Conservation (phyloP, 2,888 invertebrate genomes). For the Trissoscelio sp. region DNA sequence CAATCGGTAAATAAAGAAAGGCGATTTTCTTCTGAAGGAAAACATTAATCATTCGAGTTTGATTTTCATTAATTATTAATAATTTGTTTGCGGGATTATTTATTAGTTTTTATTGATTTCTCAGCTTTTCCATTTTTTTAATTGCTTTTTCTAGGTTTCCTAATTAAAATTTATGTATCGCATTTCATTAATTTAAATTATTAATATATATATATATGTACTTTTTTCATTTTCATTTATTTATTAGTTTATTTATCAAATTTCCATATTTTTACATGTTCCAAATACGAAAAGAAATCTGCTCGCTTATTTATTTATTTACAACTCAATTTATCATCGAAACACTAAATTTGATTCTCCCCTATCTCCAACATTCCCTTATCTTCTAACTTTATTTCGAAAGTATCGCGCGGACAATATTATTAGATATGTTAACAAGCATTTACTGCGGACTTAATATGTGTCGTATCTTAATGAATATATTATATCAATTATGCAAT, state of each 20-base stretch:
- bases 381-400: slow-evolving; percentile 41
- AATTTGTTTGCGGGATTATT: too few species aligned
- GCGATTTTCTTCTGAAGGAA: slow-evolving; percentile 15
- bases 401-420: slow-evolving; percentile 33
- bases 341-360: slow-evolving; percentile 31
- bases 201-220: too few species aligned
- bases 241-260: too few species aligned
- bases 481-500: slow-evolving; percentile 55
- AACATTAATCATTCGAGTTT: slow-evolving; percentile 3
- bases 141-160: too few species aligned
- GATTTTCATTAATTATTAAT: too few species aligned
- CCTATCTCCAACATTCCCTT: slow-evolving; percentile 13
- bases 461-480: slow-evolving; percentile 24
- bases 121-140: too few species aligned
- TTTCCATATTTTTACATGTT: too few species aligned
- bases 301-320: neutral
- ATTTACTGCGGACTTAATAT: slow-evolving; percentile 24
- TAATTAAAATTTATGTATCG: too few species aligned
- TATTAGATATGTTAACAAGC: slow-evolving; percentile 48
- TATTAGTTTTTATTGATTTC: too few species aligned
- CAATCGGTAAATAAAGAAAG: slow-evolving; percentile 42
- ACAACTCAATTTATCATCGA: slow-evolving; percentile 46
- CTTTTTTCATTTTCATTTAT: too few species aligned
- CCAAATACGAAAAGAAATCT: slow-evolving; percentile 16
- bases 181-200: too few species aligned